Evolutionary conservation across 2,113 vertebrate species (phyloP).

Genomic region (Hypomesus transpacificus): DNA sequence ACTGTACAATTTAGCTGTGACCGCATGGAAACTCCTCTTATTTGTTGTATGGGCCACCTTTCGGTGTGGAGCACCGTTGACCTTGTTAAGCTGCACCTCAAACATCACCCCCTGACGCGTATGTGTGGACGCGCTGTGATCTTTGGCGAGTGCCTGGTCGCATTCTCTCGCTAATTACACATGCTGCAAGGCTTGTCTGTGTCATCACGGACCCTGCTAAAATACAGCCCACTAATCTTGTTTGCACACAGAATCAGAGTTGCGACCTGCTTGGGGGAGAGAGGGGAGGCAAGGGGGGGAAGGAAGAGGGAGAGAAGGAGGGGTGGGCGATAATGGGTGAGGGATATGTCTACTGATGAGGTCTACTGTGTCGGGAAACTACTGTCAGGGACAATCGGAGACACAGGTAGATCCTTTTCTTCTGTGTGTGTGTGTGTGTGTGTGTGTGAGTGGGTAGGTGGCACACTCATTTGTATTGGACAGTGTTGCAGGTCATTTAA

Average conservation of each 20-base stretch:
- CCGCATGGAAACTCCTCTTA: not conserved
- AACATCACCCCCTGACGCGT: slow-evolving; percentile 54
- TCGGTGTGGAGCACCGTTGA: not conserved
- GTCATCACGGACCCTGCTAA: slow-evolving; percentile 68
- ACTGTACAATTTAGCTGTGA: not conserved
- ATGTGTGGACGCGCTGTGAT: slow-evolving; percentile 31
- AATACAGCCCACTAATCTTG: slow-evolving; percentile 71
- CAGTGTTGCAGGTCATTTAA: too few relatives aligned
- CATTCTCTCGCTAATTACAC: slow-evolving; percentile 71
- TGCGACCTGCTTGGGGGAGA: slow-evolving; percentile 41
- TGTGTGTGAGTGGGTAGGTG: too few relatives aligned
- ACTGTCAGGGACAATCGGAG: too few relatives aligned
- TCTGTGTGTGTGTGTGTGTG: too few relatives aligned
- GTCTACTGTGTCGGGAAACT: too few relatives aligned
- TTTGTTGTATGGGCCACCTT: slow-evolving; percentile 10
- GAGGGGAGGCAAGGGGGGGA: not conserved
- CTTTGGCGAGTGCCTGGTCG: slow-evolving; percentile 54
- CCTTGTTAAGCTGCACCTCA: slow-evolving; percentile 45
- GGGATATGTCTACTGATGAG: too few relatives aligned
- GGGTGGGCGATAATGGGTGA: not conserved
- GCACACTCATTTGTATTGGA: too few relatives aligned
- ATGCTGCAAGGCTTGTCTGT: slow-evolving; percentile 68
- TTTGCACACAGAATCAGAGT: slow-evolving; percentile 61
- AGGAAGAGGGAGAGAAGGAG: not conserved
- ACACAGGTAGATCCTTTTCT: too few relatives aligned